Conservation (phyloP, 2,888 invertebrate genomes). For the Drosophila austrosaltans region DNA sequence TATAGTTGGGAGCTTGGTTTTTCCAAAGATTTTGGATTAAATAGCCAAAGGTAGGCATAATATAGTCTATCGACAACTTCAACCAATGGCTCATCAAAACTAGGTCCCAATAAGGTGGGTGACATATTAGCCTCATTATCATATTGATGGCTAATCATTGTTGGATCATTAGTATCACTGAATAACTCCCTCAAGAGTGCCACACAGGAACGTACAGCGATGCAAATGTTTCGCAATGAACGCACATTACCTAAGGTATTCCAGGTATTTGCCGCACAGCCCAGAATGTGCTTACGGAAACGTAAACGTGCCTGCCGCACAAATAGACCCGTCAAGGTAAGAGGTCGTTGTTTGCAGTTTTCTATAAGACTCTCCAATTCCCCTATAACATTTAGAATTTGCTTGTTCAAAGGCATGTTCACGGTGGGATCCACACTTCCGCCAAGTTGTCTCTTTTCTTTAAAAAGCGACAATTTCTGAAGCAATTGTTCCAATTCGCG, state of each 20-base stretch:
- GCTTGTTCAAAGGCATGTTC: neutral
- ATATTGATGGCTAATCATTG: neutral
- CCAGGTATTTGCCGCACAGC: neutral
- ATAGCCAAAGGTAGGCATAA: neutral
- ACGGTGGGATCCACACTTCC: too few relatives aligned
- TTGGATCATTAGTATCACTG: neutral
- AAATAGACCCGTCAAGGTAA: neutral
- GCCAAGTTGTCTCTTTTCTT: too few relatives aligned
- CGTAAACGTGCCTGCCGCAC: neutral
- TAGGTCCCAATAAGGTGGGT: slow-evolving; percentile 5
- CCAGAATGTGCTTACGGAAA: neutral
- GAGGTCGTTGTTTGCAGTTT: too few relatives aligned
- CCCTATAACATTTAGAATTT: neutral
- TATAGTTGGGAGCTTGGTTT: too few relatives aligned
- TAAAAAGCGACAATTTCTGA: too few relatives aligned
- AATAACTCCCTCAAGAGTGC: neutral
- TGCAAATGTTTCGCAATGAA: neutral
- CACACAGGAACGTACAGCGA: neutral
- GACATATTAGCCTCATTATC: neutral
- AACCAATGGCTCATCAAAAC: slow-evolving; percentile 19
- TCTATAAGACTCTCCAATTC: neutral
- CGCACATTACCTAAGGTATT: neutral
- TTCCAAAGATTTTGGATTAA: neutral
- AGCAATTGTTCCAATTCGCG: too few relatives aligned
- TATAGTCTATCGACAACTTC: slow-evolving; percentile 13